A percentile compares a stretch with the other conserved stretches of the same genome.
These are phyloP conservation scores for Strix uralensis DNA, from an alignment of 2,113 vertebrate genomes.

Conservation along the genomic window DNA sequence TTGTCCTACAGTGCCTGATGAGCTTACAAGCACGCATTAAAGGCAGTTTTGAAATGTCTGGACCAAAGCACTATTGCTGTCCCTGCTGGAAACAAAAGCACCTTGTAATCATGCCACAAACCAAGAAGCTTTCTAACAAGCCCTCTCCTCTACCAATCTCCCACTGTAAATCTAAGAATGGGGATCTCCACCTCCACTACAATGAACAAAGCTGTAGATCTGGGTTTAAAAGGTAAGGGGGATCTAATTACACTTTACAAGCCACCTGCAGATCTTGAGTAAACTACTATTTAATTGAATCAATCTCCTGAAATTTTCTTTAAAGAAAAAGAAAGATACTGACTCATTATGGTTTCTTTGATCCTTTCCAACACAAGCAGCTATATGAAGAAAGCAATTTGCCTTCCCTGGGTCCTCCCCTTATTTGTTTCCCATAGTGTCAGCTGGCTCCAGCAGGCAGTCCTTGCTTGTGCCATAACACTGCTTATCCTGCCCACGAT, in stretches of 20 bases:
- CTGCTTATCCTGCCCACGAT: neutral
- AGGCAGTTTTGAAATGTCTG: slow-evolving; percentile 10
- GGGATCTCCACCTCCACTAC: neutral
- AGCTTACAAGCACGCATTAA: neutral
- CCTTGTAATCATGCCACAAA: slow-evolving; percentile 18
- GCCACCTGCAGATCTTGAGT: slow-evolving; percentile 37
- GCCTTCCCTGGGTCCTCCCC: neutral
- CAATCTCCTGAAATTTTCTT: slow-evolving; percentile 37
- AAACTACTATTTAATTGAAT: slow-evolving; percentile 44
- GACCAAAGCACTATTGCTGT: neutral
- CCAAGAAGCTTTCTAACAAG: neutral
- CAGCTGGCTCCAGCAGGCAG: neutral
- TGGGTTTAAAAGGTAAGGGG: slow-evolving; percentile 32
- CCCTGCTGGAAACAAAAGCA: slow-evolving; percentile 41
- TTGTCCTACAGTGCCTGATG: neutral
- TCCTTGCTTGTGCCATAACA: neutral
- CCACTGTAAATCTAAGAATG: neutral
- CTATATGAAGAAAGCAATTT: slow-evolving; percentile 8
- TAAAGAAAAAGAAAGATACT: slow-evolving; percentile 16
- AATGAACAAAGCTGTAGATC: slow-evolving; percentile 28
- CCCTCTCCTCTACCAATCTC: neutral
- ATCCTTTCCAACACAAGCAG: slow-evolving; percentile 16
- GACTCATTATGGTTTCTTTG: slow-evolving; percentile 35
- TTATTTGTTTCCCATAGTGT: neutral
- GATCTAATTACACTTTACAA: slow-evolving; percentile 56